Conservation (phyloP, 2,888 invertebrate species). For the Zaprionus bogoriensis region DNA sequence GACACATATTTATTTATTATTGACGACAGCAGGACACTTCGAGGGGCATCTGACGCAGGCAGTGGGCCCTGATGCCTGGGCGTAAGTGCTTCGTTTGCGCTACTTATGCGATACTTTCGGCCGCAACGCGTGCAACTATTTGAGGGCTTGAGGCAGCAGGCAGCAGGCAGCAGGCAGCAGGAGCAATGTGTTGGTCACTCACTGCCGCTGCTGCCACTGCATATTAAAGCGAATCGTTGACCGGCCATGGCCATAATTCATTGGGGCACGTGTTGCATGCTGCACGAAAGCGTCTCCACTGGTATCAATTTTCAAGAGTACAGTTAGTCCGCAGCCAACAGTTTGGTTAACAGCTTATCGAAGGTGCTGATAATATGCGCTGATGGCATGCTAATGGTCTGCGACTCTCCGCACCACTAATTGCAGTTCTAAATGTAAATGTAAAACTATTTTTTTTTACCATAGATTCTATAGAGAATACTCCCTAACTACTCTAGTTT, state of each 20-base stretch:
- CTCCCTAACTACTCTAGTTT: too few species aligned
- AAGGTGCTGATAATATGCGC: slow-evolving; percentile 57
- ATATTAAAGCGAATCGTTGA: slow-evolving; percentile 54
- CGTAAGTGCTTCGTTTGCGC: slow-evolving; percentile 69
- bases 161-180: neutral
- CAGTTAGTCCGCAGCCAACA: slow-evolving; percentile 44
- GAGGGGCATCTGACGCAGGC: slow-evolving; percentile 48
- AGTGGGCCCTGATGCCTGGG: slow-evolving; percentile 36
- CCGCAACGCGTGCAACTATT: slow-evolving; percentile 63
- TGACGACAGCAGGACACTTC: slow-evolving; percentile 41
- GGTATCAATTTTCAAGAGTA: slow-evolving; percentile 62
- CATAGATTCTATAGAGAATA: too few species aligned
- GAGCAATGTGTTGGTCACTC: slow-evolving; percentile 17
- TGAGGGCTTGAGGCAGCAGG: slow-evolving; percentile 6
- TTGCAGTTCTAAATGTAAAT: slow-evolving; percentile 13
- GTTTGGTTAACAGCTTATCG: slow-evolving; percentile 58
- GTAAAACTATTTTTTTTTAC: too few species aligned
- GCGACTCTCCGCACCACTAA: slow-evolving; percentile 18
- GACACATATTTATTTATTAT: slow-evolving; percentile 72
- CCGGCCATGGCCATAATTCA: slow-evolving; percentile 64
- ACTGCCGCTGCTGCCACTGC: slow-evolving; percentile 40
- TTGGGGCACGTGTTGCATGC: slow-evolving; percentile 72
- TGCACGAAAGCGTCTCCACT: slow-evolving; percentile 58
- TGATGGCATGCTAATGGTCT: slow-evolving; percentile 53
- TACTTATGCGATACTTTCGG: slow-evolving; percentile 61